Evolutionary conservation across 2,888 invertebrate species (phyloP), one percentile per base, ranked within the genome.

Genomic region (Allygus modestus): DNA sequence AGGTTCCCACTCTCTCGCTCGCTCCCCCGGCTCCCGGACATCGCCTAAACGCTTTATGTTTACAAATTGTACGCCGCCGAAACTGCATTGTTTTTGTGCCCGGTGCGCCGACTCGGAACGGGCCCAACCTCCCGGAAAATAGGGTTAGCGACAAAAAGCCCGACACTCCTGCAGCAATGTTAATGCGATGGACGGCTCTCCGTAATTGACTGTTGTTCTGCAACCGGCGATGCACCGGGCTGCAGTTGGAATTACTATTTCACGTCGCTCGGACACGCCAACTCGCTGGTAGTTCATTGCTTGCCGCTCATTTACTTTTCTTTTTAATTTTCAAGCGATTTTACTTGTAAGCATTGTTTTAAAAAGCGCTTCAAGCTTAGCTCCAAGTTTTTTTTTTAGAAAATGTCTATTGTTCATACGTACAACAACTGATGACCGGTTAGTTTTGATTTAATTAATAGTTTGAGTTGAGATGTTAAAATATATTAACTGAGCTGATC

Each of bases 81-180:
- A 77, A 73, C 73, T 79, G 79, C 79, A 79, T 79, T 79, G 79
- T 79, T 79, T 79, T 79, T 79, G 58, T 58, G 58, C 12, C 31
- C 17, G 51, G 58, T 9, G 58, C 79, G 51, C 33, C 58, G 58
- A 31, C 33, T 33, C 58, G 79, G 79, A 79, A 58, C 79, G 58
- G 33, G 23, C n/a, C 58, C 79, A 79, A 79, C 79, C 79, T 79
- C 51, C 79, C 51, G 79, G 79, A 79, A 79, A 79, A 79, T 79
- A 79, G 79, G 33, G 79, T 79, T 79, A 79, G 79, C 58, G 79
- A 58, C 79, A 79, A 79, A 79, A 79, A 79, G 77, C 28, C 41
- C 23, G 41, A 20, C 73, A 73, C 28, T 41, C 20, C 41, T 5
- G 46, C 77, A 1, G 69, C 31, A 31, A 37, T 71, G 71, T 33